Evolutionary conservation across 2,888 invertebrate genomes (phyloP), one percentile per base, ranked within the genome.

Genomic region (Eupelmus urozonus): DNA sequence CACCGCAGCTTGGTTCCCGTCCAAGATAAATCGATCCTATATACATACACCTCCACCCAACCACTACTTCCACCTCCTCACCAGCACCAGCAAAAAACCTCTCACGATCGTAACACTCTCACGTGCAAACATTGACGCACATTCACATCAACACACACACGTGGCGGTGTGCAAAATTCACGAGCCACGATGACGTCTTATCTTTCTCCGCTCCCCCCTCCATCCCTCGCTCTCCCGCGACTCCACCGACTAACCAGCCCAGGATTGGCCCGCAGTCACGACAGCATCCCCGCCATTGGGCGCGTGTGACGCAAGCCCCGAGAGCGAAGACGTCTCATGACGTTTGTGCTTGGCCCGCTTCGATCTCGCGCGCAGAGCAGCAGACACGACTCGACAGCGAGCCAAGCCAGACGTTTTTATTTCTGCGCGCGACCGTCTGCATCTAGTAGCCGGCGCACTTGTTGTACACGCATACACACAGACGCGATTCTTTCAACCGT

Each of bases 171-270:
- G 40, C 53, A 66, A 74, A 65, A 51, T 59, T 45, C 27, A 57
- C 29, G 25, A 57, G 66, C 16, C 20, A 60, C 45, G 65, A 73
- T 73, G 63, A 72, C 72, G 72, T 53, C 53, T 51, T 72, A 55
- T 63, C 71, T 59, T 70, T 59, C 11, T 23, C 13, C 11, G 2
- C 49, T 49, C n/a, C 3, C 20, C 5, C 20, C 2, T 4, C 3
- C 53, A 20, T n/a, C 18, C 42, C 55, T 25, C 29, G 29, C 34
- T 34, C 27, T 23, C 45, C 16, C 2, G 25, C 45, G n/a, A 57
- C 23, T 2, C 20, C 42, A 5, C 34, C 27, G 27, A 25, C 16
- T 34, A 34, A 34, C 9, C 20, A 29, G 45, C 45, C 0, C 23
- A 13, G 25, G 27, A 73, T 73, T 63, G 63, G 73, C 9, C 66